These are phyloP conservation scores for Artibeus lituratus DNA, from an alignment of 2,797 vertebrate species.

Conservation along the genomic window DNA sequence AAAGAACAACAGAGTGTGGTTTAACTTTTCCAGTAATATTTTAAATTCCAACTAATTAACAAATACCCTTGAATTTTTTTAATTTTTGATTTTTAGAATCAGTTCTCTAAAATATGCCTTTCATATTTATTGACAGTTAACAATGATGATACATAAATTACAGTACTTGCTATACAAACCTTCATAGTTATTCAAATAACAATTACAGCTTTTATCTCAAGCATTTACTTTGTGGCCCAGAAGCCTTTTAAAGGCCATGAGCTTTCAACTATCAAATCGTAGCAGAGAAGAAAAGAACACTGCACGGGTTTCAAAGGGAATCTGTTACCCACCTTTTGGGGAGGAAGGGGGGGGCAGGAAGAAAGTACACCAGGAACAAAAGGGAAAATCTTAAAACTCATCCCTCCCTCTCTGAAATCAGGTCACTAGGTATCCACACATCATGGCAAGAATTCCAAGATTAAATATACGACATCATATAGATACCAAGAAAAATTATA, in stretches of 20 bases:
- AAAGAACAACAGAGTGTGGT: not conserved
- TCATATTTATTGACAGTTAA: not conserved
- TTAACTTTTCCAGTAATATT: constrained; percentile 20
- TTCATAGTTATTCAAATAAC: not conserved
- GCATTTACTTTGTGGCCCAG: not conserved
- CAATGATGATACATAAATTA: not conserved
- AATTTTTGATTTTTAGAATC: not conserved
- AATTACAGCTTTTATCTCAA: constrained; percentile 2
- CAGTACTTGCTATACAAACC: not conserved
- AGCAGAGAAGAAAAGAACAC: not conserved
- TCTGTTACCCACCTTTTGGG: not conserved
- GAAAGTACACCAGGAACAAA: not conserved
- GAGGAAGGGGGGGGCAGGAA: not conserved
- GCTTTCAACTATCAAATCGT: not conserved
- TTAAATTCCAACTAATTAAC: constrained; percentile 13
- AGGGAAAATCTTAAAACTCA: not conserved
- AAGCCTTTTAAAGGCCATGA: not conserved
- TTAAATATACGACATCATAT: not conserved
- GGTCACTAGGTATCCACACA: not conserved
- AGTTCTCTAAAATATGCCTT: constrained; percentile 2
- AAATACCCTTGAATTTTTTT: not conserved
- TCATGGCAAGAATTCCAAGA: not conserved
- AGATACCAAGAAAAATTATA: not conserved
- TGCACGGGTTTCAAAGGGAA: not conserved
- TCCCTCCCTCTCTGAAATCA: not conserved